phyloP scores from a whole-genome alignment of 2,797 vertebrate species.

The Amniataba percoides region DNA sequence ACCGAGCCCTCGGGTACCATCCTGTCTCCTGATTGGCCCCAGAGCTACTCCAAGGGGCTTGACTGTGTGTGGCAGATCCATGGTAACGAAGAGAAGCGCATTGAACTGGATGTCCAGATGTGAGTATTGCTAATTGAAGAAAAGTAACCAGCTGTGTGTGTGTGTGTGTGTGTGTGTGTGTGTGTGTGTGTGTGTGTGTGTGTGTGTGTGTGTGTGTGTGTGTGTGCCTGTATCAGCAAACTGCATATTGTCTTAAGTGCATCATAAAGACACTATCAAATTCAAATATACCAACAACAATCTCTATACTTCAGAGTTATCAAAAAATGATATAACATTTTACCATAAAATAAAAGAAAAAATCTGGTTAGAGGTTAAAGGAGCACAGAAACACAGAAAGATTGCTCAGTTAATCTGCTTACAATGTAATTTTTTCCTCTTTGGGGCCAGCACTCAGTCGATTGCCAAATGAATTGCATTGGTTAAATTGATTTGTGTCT shows the following conservation, averaged over 20 bases:
- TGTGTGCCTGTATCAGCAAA: background rate
- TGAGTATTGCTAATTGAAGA: constrained; percentile 70
- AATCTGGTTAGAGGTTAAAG: background rate
- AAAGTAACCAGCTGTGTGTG: background rate
- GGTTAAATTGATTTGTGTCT: too few species aligned
- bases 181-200: background rate
- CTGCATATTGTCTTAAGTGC: background rate
- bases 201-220: background rate
- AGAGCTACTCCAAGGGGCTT: constrained; percentile 92
- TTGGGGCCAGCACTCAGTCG: background rate
- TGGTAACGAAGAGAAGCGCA: constrained; percentile 92
- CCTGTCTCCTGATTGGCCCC: constrained; percentile 95
- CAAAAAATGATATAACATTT: background rate
- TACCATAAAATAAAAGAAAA: background rate
- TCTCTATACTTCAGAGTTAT: background rate
- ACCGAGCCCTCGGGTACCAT: constrained; percentile 89
- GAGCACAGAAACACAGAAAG: background rate
- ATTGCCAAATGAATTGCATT: background rate
- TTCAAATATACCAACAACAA: background rate
- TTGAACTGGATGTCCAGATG: constrained; percentile 94
- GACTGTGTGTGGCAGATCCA: constrained; percentile 95
- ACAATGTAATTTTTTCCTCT: background rate
- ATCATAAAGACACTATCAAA: background rate
- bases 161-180: background rate
- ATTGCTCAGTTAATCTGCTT: background rate